Evolutionary conservation across 2,888 invertebrate species (phyloP).

Genomic region (Drosophila peninsularis): DNA sequence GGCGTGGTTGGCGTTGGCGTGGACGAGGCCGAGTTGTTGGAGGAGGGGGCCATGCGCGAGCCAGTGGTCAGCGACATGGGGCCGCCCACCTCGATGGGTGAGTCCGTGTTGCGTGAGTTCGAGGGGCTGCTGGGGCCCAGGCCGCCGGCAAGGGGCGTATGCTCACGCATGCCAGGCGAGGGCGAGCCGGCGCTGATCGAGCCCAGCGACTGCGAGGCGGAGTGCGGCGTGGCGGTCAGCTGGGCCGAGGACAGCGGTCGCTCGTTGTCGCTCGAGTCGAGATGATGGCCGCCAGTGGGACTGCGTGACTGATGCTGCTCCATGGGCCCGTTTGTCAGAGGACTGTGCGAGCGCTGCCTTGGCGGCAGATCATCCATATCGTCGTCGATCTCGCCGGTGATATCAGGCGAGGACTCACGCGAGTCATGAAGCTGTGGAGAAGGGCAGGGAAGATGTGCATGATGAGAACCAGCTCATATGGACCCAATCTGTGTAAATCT

Average conservation of each 20-base stretch:
- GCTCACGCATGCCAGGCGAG: conserved; percentile 82
- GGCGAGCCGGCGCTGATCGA: conserved; percentile 85
- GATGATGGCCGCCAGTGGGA: conserved; percentile 71
- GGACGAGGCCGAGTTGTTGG: conserved; percentile 72
- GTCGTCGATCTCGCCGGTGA: conserved; percentile 85
- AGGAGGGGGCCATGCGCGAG: conserved; percentile 62
- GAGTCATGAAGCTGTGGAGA: conserved; percentile 83
- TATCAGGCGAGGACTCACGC: conserved; percentile 85
- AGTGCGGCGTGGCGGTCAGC: conserved; percentile 81
- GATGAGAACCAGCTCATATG: no score
- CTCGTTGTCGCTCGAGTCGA: conserved; percentile 84
- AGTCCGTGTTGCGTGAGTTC: conserved; percentile 87
- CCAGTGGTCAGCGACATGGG: conserved; percentile 84
- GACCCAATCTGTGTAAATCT: no score
- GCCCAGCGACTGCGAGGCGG: conserved; percentile 85
- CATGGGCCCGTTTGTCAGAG: conserved; percentile 75
- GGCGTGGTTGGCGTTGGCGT: conserved; percentile 78
- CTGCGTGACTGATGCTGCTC: conserved; percentile 79
- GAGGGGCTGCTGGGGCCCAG: conserved; percentile 85
- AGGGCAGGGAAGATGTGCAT: neutral
- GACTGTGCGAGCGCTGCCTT: conserved; percentile 81
- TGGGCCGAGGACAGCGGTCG: conserved; percentile 84
- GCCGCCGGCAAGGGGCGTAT: conserved; percentile 83
- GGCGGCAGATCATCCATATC: conserved; percentile 79
- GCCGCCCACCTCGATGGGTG: conserved; percentile 86